Evolutionary conservation across 2,888 invertebrate species (phyloP), one percentile per base, ranked within the genome.

Genomic region (Megalurothrips usitatus): DNA sequence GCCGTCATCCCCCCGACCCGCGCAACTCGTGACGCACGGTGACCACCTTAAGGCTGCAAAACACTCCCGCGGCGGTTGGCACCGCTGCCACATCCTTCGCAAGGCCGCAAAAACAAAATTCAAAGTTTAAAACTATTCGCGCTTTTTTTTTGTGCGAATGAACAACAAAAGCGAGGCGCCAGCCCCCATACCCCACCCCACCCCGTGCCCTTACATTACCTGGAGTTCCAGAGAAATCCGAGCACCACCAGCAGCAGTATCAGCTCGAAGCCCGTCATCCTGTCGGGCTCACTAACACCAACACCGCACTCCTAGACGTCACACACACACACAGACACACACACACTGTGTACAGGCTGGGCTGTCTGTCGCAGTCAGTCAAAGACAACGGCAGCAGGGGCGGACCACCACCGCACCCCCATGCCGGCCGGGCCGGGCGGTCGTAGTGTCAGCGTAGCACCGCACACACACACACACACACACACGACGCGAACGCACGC

Each of bases 231-330:
- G 4, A 75, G 12, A 75, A 75, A 75, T 75, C 68, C 68, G 2
- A 75, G 68, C 68, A 75, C 68, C 68, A 75, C 68, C 68, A 75
- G 68, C 68, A 75, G 10, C 23, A 75, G 26, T 10, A 75, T 75
- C 26, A 75, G 68, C 26, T 75, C 68, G 9, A 75, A 8, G 23
- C 68, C 68, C 68, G 68, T 75, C 68, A 75, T 75, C 23, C 23
- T 26, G 68, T 14, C 6, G 58, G 58, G 6, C 52, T 3, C 52
- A 52, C 52, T 14, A n/a, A 6, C 14, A 17, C n/a, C 58, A 52
- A 17, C 52, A 52, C 52, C 11, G 23, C 52, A 68, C 23, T 68
- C 23, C 23, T 11, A 68, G 23, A 23, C 68, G 23, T 23, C n/a
- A 68, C n/a, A n/a, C 68, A 26, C n/a, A 26, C 68, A 75, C 68